Conservation (phyloP, 1,140 invertebrate species). For the Trichonephila clavipes region DNA sequence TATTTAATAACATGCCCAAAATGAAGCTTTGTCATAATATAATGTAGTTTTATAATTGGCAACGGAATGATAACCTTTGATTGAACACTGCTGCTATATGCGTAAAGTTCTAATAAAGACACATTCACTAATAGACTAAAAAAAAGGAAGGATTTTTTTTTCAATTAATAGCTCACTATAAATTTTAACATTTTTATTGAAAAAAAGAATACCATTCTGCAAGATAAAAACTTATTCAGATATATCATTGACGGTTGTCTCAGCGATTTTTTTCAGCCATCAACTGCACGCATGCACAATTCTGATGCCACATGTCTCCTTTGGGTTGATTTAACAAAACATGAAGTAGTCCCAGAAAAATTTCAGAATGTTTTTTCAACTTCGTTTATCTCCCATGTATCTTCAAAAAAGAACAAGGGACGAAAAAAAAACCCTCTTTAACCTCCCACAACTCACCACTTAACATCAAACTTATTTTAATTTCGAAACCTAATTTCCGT, state of each 20-base stretch:
- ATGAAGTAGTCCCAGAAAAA: constrained; percentile 2
- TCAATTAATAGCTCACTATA: too few relatives aligned
- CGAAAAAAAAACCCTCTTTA: neutral
- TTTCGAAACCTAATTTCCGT: constrained; percentile 76
- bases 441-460: constrained; percentile 45
- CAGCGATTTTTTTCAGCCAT: neutral
- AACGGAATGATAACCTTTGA: too few relatives aligned
- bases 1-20: too few relatives aligned
- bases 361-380: neutral
- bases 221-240: neutral
- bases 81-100: too few relatives aligned
- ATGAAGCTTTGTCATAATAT: too few relatives aligned
- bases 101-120: too few relatives aligned
- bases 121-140: too few relatives aligned
- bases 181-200: too few relatives aligned
- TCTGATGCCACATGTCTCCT: neutral
- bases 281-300: neutral
- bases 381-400: neutral
- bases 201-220: neutral
- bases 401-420: neutral
- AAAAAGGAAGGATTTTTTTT: too few relatives aligned
- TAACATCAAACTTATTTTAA: constrained; percentile 74
- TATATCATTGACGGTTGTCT: neutral
- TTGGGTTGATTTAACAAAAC: constrained; percentile 1
- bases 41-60: too few relatives aligned